phyloP scores from a whole-genome alignment of 1,140 invertebrate genomes.

The Pseudoatta argentina region DNA sequence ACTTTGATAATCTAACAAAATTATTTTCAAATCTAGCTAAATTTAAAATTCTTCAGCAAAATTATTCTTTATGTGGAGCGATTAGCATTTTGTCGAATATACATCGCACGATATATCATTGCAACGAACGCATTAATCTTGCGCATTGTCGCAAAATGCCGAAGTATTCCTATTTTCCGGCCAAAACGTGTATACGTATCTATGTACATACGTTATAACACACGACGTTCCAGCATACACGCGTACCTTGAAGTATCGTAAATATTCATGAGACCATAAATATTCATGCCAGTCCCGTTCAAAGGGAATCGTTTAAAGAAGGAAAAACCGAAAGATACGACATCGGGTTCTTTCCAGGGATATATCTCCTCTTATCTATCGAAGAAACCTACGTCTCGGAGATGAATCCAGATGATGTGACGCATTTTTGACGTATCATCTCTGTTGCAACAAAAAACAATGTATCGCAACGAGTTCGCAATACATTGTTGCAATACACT shows the following conservation, averaged over 20 bases:
- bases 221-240: slow-evolving; percentile 62
- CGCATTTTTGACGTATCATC: slow-evolving; percentile 31
- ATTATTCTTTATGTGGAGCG: background rate
- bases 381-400: slow-evolving; percentile 46
- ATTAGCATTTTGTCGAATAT: slow-evolving; percentile 24
- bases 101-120: background rate
- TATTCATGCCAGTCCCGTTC: slow-evolving; percentile 75
- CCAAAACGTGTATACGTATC: slow-evolving; percentile 42
- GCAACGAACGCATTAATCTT: slow-evolving; percentile 40
- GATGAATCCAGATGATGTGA: slow-evolving; percentile 11
- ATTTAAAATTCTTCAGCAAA: no score
- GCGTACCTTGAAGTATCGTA: slow-evolving; percentile 75
- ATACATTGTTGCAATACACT: no score
- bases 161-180: slow-evolving; percentile 74
- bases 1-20: no score
- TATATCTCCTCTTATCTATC: slow-evolving; percentile 71
- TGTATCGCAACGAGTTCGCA: background rate
- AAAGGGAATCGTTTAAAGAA: slow-evolving; percentile 77
- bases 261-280: slow-evolving; percentile 81
- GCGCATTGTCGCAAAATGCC: slow-evolving; percentile 67
- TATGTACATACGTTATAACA: slow-evolving; percentile 55
- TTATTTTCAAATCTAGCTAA: no score
- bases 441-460: slow-evolving; percentile 14
- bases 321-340: slow-evolving; percentile 75
- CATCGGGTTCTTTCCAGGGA: slow-evolving; percentile 71